Evolutionary conservation across 2,888 invertebrate genomes (phyloP), one percentile per base, ranked within the genome.

Genomic region (Lysandra coridon): DNA sequence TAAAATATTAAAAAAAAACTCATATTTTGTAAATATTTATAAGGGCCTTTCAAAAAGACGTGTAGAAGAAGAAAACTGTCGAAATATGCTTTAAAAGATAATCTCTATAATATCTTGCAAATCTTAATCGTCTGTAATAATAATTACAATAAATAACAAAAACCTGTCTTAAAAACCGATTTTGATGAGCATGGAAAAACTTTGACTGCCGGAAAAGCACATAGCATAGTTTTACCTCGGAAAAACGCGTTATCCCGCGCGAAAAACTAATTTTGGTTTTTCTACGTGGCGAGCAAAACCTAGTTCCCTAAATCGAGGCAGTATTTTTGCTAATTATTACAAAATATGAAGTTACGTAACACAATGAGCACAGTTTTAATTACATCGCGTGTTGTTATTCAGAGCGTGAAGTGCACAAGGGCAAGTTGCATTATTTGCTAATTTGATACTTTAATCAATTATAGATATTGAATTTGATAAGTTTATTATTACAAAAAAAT

Each of bases 371-470:
- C 57, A 57, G 53, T 33, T 74, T 10, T 74, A 79, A 73, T 79
- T 60, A 79, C 76, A 7, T 44, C 44, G 79, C 74, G 44, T 62
- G 77, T 73, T 53, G 17, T 84, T 80, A 87, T 87, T 83, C 84
- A 89, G 90, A 89, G 88, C 89, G 85, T 83, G 82, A 82, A 84
- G 78, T 80, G 82, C 30, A 83, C 87, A 90, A 89, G 88, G 88
- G 84, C 86, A 37, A 78, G 82, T 81, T 83, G 79, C 77, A 76
- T 78, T 81, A 79, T 77, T 80, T 81, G 80, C 80, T 78, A 73
- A 80, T 69, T 37, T 10, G 30, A 30, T 33, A 69, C 5, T 37
- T 69, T 69, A 37, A 44, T n/a, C 6, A 6, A 44, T 40, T 7
- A 7, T 74, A 40, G 10, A 7, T 74, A 74, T 44, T 74, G 62